Evolutionary conservation across 2,113 vertebrate species (phyloP).

Genomic region (Plecotus auritus): DNA sequence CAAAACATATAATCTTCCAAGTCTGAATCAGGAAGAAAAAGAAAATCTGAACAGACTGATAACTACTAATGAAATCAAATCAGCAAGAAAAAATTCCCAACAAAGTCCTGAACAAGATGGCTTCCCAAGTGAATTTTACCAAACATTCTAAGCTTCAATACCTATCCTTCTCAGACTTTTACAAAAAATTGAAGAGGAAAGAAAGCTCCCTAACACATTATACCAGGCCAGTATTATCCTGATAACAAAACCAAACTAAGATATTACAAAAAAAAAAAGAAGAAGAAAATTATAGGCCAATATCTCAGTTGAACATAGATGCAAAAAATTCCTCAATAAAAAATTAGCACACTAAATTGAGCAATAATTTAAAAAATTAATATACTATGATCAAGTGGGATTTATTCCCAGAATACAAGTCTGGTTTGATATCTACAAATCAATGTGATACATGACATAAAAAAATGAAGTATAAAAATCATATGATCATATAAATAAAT

Average conservation of each 20-base stretch:
- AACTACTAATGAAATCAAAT: neutral
- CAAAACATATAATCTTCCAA: neutral
- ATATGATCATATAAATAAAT: neutral
- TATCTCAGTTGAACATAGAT: neutral
- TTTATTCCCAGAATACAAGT: neutral
- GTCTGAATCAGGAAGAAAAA: neutral
- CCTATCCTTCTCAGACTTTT: neutral
- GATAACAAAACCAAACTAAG: neutral
- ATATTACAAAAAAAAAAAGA: neutral
- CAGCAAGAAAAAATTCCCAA: neutral
- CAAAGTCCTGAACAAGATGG: neutral
- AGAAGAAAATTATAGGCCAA: neutral
- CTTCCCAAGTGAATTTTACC: neutral
- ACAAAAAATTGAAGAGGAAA: neutral
- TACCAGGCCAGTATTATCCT: neutral
- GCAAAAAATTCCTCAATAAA: neutral
- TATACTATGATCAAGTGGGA: neutral
- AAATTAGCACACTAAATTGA: neutral
- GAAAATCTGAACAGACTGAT: neutral
- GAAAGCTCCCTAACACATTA: neutral
- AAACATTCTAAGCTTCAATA: neutral
- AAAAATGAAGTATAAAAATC: neutral
- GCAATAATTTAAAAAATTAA: neutral
- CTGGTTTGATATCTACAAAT: neutral
- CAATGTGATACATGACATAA: neutral